These are phyloP conservation scores for Choloepus hoffmanni DNA, from an alignment of 2,113 vertebrate genomes.

Conservation along the genomic window DNA sequence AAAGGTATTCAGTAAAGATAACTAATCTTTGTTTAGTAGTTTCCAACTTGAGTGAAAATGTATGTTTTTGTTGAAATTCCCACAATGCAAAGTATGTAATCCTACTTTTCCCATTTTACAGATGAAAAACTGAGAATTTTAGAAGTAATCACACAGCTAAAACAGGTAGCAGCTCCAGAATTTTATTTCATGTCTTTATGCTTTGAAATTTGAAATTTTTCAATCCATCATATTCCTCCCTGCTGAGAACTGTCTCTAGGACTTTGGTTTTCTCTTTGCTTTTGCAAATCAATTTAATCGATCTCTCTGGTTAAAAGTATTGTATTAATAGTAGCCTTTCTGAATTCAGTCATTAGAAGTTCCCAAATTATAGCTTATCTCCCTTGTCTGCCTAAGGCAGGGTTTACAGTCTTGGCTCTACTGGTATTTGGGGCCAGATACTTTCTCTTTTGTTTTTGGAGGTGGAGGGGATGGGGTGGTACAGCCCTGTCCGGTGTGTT, in stretches of 20 bases:
- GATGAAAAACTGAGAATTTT: slow-evolving; percentile 52
- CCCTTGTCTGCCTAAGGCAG: not conserved
- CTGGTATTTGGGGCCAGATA: not conserved
- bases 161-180: not conserved
- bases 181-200: not conserved
- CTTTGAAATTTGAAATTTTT: slow-evolving; percentile 18
- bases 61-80: not conserved
- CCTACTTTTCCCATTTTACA: not conserved
- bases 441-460: not conserved
- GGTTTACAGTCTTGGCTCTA: not conserved
- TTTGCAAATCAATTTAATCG: not conserved
- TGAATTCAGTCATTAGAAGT: not conserved
- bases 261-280: not conserved
- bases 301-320: not conserved
- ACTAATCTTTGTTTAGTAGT: not conserved
- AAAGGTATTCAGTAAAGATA: slow-evolving; percentile 49
- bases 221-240: not conserved
- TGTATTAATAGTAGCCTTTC: not conserved
- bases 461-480: not conserved
- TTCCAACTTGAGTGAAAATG: not conserved
- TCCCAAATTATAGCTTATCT: not conserved
- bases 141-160: not conserved
- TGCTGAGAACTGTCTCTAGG: not conserved
- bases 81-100: not conserved
- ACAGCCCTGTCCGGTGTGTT: not conserved